Conservation (phyloP, 2,113 vertebrate genomes). For the Mus pahari region DNA sequence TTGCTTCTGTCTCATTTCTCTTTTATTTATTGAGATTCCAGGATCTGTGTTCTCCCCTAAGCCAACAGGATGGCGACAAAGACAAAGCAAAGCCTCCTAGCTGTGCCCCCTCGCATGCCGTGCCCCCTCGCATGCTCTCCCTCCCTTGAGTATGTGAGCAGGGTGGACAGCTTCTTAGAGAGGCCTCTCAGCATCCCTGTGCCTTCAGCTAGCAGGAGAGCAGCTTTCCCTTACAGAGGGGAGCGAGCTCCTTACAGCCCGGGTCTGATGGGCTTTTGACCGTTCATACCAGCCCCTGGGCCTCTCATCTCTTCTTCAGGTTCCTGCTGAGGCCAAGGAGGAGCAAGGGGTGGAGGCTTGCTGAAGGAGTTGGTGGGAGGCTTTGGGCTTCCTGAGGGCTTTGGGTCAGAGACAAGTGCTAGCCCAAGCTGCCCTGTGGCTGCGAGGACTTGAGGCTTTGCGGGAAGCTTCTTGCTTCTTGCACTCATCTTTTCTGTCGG, state of each 20-base stretch:
- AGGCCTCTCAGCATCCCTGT: not conserved
- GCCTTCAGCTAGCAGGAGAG: not conserved
- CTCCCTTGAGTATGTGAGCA: not conserved
- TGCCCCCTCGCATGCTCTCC: too few relatives aligned
- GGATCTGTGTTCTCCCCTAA: not conserved
- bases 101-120: not conserved
- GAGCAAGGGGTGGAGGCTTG: not conserved
- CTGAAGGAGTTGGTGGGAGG: not conserved
- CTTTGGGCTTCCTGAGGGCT: not conserved
- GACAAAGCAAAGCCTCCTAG: not conserved
- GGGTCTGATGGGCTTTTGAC: not conserved
- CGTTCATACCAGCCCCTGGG: not conserved
- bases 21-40: conserved; percentile 3
- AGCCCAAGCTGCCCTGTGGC: not conserved
- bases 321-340: not conserved
- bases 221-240: too few relatives aligned
- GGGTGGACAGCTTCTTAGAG: not conserved
- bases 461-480: not conserved
- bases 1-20: not conserved
- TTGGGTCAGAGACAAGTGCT: not conserved
- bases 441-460: not conserved
- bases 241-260: not conserved
- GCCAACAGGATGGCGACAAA: not conserved
- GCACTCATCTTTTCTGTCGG: not conserved
- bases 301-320: not conserved